Evolutionary conservation across 30 jellyfish, hydroid and myxozoan species (phyloP).

Genomic region (Phacellophora camtschatica): DNA sequence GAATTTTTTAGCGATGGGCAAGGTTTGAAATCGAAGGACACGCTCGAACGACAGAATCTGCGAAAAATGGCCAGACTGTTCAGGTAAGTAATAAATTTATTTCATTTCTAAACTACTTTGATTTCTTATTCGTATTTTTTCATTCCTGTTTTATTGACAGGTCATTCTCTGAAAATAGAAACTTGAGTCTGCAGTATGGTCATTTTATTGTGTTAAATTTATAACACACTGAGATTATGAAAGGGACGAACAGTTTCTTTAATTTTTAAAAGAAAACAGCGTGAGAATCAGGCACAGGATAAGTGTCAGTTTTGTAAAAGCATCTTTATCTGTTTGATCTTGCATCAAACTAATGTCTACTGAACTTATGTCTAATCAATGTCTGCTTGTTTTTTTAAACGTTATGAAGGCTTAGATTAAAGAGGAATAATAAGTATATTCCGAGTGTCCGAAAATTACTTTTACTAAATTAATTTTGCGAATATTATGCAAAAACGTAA

Average conservation of each 20-base stretch:
- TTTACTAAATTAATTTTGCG: too few relatives aligned
- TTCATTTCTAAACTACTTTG: not conserved
- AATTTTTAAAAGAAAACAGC: not conserved
- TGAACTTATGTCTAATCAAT: not conserved
- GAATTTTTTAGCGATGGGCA: conserved; percentile 17
- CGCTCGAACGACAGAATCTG: not conserved
- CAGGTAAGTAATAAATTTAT: not conserved
- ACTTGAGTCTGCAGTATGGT: too few relatives aligned
- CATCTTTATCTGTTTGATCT: too few relatives aligned
- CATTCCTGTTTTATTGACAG: too few relatives aligned
- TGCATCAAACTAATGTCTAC: too few relatives aligned
- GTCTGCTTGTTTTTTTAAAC: too few relatives aligned
- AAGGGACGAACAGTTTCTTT: not conserved
- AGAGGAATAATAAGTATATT: too few relatives aligned
- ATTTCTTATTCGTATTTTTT: not conserved
- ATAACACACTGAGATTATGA: not conserved
- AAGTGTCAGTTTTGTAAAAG: too few relatives aligned
- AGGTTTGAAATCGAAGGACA: conserved; percentile 16
- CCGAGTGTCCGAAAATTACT: too few relatives aligned
- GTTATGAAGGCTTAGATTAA: too few relatives aligned
- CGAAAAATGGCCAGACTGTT: not conserved
- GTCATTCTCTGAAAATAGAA: not conserved
- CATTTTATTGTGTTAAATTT: not conserved
- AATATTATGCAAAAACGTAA: too few relatives aligned
- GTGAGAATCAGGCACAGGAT: too few relatives aligned